These are phyloP conservation scores for Parauchenoglanis ngamensis DNA, from an alignment of 2,797 vertebrate genomes.

Conservation along the genomic window DNA sequence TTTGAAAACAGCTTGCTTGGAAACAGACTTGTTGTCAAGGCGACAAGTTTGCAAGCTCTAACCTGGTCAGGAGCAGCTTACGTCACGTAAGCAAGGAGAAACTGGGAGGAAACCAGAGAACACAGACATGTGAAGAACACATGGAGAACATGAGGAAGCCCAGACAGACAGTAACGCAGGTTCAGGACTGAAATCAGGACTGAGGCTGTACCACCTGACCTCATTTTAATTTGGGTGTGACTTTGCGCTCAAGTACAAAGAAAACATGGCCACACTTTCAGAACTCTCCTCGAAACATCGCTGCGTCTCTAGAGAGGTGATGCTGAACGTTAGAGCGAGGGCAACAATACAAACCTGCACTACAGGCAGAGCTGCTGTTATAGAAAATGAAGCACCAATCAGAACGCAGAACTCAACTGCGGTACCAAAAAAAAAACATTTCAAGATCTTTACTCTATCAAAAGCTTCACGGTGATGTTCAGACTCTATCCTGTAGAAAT, in stretches of 20 bases:
- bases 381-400: background rate
- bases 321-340: background rate
- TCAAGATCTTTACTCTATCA: background rate
- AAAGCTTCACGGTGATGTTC: background rate
- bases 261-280: background rate
- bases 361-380: background rate
- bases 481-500: background rate
- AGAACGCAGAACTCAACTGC: background rate
- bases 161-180: too few relatives aligned
- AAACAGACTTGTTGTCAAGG: conserved; percentile 5
- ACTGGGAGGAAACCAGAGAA: background rate
- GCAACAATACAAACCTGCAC: background rate
- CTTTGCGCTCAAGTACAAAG: background rate
- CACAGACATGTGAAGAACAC: background rate
- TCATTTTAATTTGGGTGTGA: background rate
- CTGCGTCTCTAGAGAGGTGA: background rate
- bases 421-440: too few relatives aligned
- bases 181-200: background rate
- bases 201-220: background rate
- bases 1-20: background rate
- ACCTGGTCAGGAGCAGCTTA: background rate
- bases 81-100: background rate
- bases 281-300: background rate
- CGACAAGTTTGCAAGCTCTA: background rate
- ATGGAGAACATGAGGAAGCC: background rate